These are phyloP conservation scores for Volucella inflata DNA, from an alignment of 2,888 invertebrate genomes.

Conservation along the genomic window DNA sequence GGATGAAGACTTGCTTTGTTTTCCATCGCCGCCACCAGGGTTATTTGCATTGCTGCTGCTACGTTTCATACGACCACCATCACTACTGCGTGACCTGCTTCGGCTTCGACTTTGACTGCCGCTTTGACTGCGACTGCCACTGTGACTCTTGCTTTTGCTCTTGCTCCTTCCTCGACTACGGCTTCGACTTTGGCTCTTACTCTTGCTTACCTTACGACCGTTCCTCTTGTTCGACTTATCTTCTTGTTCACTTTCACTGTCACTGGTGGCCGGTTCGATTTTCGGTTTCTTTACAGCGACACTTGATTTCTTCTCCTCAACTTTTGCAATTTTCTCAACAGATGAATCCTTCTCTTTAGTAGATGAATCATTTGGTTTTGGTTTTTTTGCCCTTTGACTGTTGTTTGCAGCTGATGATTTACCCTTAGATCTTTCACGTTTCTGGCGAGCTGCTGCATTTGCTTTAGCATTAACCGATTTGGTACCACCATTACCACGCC, in stretches of 20 bases:
- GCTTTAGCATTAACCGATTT: slow-evolving; percentile 9
- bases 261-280: slow-evolving; percentile 70
- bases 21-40: slow-evolving; percentile 75
- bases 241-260: slow-evolving; percentile 63
- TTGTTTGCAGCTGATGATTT: slow-evolving; percentile 39
- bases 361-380: slow-evolving; percentile 50
- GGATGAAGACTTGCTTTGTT: slow-evolving; percentile 82
- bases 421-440: slow-evolving; percentile 83
- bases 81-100: slow-evolving; percentile 18
- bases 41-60: slow-evolving; percentile 78
- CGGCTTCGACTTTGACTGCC: slow-evolving; percentile 76
- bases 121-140: slow-evolving; percentile 39
- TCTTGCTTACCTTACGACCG: slow-evolving; percentile 65
- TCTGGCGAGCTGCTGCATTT: slow-evolving; percentile 85
- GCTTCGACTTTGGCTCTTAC: slow-evolving; percentile 56
- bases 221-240: slow-evolving; percentile 55
- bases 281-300: slow-evolving; percentile 68
- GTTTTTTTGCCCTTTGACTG: slow-evolving; percentile 81
- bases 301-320: slow-evolving; percentile 50
- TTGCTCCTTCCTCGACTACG: slow-evolving; percentile 21
- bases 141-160: slow-evolving; percentile 54
- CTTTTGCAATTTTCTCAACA: slow-evolving; percentile 41
- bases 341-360: slow-evolving; percentile 48
- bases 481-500: slow-evolving; percentile 56
- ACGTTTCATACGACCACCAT: slow-evolving; percentile 62